Conservation (phyloP, 2,113 vertebrate genomes). For the Lipophrys pholis region DNA sequence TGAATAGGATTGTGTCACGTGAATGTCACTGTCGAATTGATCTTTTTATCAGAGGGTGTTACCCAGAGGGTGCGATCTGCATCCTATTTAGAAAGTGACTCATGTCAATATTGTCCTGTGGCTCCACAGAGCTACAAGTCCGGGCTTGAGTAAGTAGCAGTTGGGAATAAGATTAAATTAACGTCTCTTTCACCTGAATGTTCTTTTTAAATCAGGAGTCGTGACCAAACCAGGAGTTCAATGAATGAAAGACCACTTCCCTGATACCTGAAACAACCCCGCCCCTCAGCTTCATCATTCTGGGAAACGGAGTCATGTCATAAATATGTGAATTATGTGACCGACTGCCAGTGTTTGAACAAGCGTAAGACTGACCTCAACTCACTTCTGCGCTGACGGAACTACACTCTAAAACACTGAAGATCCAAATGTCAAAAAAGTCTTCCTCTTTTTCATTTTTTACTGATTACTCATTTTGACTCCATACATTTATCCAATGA, state of each 20-base stretch:
- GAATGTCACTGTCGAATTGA: neutral
- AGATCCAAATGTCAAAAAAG: neutral
- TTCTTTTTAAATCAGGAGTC: constrained; percentile 7
- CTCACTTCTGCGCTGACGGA: neutral
- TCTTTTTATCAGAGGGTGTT: constrained; percentile 10
- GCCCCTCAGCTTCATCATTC: neutral
- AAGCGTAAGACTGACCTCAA: neutral
- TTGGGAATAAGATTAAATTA: neutral
- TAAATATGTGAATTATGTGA: neutral
- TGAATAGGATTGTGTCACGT: too few relatives aligned
- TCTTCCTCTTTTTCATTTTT: too few relatives aligned
- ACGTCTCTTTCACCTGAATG: neutral
- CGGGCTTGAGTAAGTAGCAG: constrained; percentile 3
- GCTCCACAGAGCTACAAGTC: constrained; percentile 26
- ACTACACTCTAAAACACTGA: neutral
- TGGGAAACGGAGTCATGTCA: neutral
- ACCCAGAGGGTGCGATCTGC: constrained; percentile 18
- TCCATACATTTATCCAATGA: too few relatives aligned
- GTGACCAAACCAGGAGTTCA: neutral
- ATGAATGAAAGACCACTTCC: too few relatives aligned
- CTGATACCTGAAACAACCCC: neutral
- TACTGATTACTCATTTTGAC: too few relatives aligned
- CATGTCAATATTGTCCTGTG: constrained; percentile 19
- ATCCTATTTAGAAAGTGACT: constrained; percentile 36
- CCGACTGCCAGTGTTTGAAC: neutral